phyloP scores from a whole-genome alignment of 2,888 invertebrate species.

The Synanthedon vespiformis region DNA sequence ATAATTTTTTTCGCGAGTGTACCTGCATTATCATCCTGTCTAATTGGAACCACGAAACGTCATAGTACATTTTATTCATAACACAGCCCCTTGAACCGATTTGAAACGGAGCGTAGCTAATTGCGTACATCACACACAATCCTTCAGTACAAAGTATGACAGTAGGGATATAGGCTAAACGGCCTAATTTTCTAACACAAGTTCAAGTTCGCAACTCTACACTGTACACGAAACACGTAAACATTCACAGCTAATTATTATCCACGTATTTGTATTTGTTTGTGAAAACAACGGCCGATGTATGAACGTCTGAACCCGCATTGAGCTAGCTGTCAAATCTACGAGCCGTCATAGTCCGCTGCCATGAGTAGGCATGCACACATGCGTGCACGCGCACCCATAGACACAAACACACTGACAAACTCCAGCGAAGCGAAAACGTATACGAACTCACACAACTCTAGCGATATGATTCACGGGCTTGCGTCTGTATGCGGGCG shows the following conservation, averaged over 20 bases:
- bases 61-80: conserved; percentile 50
- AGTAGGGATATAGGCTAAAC: conserved; percentile 47
- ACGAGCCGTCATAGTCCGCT: conserved; percentile 71
- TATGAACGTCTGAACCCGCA: conserved; percentile 70
- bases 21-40: conserved; percentile 29
- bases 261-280: conserved; percentile 29
- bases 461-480: conserved; percentile 51
- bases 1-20: conserved; percentile 24
- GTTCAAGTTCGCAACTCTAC: conserved; percentile 53
- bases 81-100: conserved; percentile 48
- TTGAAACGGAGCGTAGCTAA: conserved; percentile 54
- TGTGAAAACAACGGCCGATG: conserved; percentile 60
- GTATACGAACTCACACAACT: conserved; percentile 49
- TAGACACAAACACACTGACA: conserved; percentile 64
- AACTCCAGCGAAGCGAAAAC: conserved; percentile 55
- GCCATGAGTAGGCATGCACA: conserved; percentile 66
- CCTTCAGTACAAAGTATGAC: conserved; percentile 40
- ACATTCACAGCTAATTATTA: conserved; percentile 7
- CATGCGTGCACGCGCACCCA: conserved; percentile 52
- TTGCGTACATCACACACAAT: conserved; percentile 53
- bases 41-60: conserved; percentile 39
- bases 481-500: conserved; percentile 52
- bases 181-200: conserved; percentile 23
- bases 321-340: conserved; percentile 73
- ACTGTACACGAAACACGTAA: conserved; percentile 17